Evolutionary conservation across 2,113 vertebrate species (phyloP).

Genomic region (Cygnus buccinator): DNA sequence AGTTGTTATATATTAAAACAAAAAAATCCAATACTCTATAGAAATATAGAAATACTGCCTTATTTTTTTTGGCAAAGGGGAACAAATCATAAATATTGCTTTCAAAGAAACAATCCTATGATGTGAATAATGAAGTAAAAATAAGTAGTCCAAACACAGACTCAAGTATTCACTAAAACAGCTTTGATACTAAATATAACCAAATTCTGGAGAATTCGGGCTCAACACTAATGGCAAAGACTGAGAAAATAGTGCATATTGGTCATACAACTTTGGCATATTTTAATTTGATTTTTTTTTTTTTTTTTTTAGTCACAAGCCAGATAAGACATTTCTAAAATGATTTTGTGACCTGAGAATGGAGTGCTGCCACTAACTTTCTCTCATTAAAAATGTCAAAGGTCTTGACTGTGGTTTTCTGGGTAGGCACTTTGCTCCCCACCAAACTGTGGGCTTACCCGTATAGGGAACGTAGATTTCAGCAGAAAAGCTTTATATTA

Average conservation of each 20-base stretch:
- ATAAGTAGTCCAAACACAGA: neutral
- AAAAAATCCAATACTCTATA: neutral
- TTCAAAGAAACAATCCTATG: accelerated
- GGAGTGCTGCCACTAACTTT: neutral
- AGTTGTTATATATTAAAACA: no score
- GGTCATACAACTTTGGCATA: neutral
- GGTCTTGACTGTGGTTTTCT: neutral
- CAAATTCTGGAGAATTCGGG: neutral
- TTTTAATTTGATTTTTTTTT: neutral
- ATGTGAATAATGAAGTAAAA: neutral
- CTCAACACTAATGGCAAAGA: neutral
- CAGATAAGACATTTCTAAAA: neutral
- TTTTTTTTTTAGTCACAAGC: neutral
- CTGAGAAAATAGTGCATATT: neutral
- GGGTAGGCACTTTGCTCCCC: neutral
- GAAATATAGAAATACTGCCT: neutral
- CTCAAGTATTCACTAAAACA: neutral
- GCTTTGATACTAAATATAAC: neutral
- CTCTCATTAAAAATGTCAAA: neutral
- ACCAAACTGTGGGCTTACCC: neutral
- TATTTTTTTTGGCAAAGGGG: neutral
- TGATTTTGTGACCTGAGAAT: neutral
- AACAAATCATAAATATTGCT: neutral
- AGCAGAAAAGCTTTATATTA: neutral
- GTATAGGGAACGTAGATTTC: neutral